These are phyloP conservation scores for Aeoliscus strigatus DNA, from an alignment of 2,797 vertebrate genomes.

Conservation along the genomic window DNA sequence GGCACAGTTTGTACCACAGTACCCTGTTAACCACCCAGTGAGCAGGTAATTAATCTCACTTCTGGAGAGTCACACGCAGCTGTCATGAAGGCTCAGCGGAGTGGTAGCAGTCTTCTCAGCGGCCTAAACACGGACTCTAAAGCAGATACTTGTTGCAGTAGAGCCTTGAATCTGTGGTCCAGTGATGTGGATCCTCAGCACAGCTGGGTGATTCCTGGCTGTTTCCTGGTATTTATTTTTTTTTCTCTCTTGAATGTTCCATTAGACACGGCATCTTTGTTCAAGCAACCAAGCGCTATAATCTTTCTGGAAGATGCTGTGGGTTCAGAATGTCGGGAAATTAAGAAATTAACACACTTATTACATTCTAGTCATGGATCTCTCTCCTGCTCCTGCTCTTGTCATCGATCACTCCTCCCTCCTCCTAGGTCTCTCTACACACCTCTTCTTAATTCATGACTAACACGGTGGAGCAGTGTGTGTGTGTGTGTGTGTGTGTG, in stretches of 20 bases:
- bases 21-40: conserved; percentile 38
- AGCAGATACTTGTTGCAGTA: conserved; percentile 27
- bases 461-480: conserved; percentile 14
- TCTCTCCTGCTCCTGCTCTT: neutral
- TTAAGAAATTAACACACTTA: conserved; percentile 9
- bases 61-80: conserved; percentile 23
- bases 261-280: neutral
- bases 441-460: conserved; percentile 51
- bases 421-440: conserved; percentile 17
- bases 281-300: neutral
- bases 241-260: conserved; percentile 8
- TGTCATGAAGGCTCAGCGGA: conserved; percentile 19
- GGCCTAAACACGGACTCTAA: conserved; percentile 45
- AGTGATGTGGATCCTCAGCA: conserved; percentile 14
- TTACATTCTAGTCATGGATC: conserved; percentile 24
- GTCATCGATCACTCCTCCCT: conserved; percentile 19
- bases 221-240: no score
- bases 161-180: conserved; percentile 3
- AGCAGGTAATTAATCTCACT: conserved; percentile 49
- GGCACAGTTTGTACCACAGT: conserved; percentile 28
- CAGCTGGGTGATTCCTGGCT: conserved; percentile 12
- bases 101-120: conserved; percentile 3
- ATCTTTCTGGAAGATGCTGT: neutral
- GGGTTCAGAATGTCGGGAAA: neutral
- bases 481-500: conserved; percentile 1